Evolutionary conservation across 1,140 invertebrate species (phyloP).

Genomic region (Drosophila jambulina): DNA sequence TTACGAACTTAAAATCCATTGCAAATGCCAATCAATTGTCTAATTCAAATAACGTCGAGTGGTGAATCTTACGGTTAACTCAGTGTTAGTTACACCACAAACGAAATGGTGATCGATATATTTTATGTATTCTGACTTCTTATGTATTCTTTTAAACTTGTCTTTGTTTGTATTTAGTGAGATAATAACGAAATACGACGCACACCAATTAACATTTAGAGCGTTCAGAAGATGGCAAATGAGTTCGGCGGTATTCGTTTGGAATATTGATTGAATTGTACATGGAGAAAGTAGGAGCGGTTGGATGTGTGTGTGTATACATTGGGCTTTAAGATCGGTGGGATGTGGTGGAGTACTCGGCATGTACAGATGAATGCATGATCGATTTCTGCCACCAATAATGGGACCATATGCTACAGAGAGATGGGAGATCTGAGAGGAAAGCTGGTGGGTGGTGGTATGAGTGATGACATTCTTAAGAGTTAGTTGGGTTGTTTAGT

Average conservation of each 20-base stretch:
- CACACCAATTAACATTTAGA: constrained; percentile 83
- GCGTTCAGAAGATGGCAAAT: constrained; percentile 62
- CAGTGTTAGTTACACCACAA: constrained; percentile 51
- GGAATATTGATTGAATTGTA: constrained; percentile 58
- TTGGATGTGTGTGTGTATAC: constrained; percentile 18
- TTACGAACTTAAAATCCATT: constrained; percentile 61
- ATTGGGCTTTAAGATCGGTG: constrained; percentile 6
- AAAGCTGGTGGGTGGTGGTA: constrained; percentile 26
- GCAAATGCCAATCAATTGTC: constrained; percentile 65
- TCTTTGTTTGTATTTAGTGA: constrained; percentile 36
- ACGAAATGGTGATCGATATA: constrained; percentile 42
- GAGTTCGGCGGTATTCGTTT: constrained; percentile 32
- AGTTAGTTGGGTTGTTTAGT: constrained; percentile 45
- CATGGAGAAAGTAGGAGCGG: constrained; percentile 49
- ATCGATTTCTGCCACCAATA: constrained; percentile 24
- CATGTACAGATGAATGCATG: constrained; percentile 54
- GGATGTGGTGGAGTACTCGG: constrained; percentile 14
- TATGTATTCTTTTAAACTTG: neutral
- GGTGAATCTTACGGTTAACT: constrained; percentile 49
- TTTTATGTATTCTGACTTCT: constrained; percentile 11
- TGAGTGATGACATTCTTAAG: constrained; percentile 68
- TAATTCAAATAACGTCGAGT: constrained; percentile 48
- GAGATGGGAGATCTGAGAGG: constrained; percentile 2
- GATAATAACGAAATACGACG: constrained; percentile 72
- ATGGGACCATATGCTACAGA: constrained; percentile 52